Evolutionary conservation across 2,888 invertebrate species (phyloP), one percentile per base, ranked within the genome.

Genomic region (Drosophila mettleri): DNA sequence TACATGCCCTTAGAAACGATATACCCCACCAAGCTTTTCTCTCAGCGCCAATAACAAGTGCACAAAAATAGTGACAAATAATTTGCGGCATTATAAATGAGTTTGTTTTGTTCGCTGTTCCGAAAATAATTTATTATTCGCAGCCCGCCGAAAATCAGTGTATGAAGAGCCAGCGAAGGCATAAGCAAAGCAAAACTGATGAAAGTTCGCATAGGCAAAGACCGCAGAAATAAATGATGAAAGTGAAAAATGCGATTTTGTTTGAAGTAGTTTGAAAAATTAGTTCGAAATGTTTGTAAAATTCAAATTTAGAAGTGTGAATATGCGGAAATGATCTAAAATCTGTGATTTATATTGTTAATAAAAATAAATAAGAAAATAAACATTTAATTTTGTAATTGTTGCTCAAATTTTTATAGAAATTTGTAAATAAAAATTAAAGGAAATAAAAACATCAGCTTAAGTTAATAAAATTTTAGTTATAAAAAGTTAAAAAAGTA

Each of bases 51-150:
- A 60, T 60, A 81, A 64, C 80, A 80, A 86, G 80, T 86, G 84
- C 78, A 76, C 55, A 20, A 67, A 66, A 85, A 75, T 64, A 72
- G 69, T 55, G 66, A 83, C 83, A 83, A 83, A 86, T 83, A 80
- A 81, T 80, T 78, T 70, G 71, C 58, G 57, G 68, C 67, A 80
- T 86, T 71, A 83, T 63, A 83, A 83, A 83, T 83, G 81, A 83
- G 75, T 75, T 86, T 86, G 78, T 78, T 86, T 83, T 78, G 67
- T 54, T 62, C 59, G 63, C 57, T 74, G 60, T 69, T 45, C 55
- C 57, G 36, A 41, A 66, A 53, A 69, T 86, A 83, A 86, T 83
- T 84, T 81, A 83, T 86, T 79, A 57, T 63, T 58, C 38, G 49
- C 39, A 14, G 39, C 29, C 5, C 18, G 46, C 54, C 59, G 46